Percentiles rank a stretch among this genome's conserved stretches.
Evolutionary conservation across 1,140 invertebrate species (phyloP).

Genomic region (Andricus grossulariae): DNA sequence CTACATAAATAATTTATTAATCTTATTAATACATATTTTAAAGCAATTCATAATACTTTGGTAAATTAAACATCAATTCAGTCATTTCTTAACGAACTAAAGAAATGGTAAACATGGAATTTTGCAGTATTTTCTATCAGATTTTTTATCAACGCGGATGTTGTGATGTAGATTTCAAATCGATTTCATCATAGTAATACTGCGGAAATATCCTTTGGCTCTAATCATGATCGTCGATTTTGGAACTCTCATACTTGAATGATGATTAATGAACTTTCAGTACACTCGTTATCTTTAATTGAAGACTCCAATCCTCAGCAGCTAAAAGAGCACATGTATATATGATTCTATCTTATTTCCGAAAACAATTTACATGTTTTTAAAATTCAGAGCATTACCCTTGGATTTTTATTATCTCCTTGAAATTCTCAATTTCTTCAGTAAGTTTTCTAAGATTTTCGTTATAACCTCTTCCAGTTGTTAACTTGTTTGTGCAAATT

Average conservation of each 20-base stretch:
- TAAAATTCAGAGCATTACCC: background rate
- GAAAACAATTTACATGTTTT: background rate
- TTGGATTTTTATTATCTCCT: background rate
- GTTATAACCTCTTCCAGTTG: background rate
- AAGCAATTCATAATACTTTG: too few species aligned
- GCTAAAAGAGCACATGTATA: background rate
- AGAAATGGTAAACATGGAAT: too few species aligned
- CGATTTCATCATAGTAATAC: background rate
- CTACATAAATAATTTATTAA: too few species aligned
- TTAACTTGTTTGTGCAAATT: background rate
- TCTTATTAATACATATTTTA: too few species aligned
- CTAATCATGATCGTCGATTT: background rate
- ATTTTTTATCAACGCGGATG: too few species aligned
- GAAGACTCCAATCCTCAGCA: background rate
- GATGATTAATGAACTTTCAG: constrained; percentile 20
- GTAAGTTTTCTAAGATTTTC: background rate
- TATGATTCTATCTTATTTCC: background rate
- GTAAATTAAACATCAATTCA: too few species aligned
- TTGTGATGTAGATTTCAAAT: too few species aligned
- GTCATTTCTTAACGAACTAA: too few species aligned
- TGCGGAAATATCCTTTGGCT: constrained; percentile 7
- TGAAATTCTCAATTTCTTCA: constrained; percentile 14
- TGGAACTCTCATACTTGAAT: background rate
- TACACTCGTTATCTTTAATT: background rate
- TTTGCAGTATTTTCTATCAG: too few species aligned